Conservation (phyloP, 2,888 invertebrate genomes). For the Cosmia pyralina region DNA sequence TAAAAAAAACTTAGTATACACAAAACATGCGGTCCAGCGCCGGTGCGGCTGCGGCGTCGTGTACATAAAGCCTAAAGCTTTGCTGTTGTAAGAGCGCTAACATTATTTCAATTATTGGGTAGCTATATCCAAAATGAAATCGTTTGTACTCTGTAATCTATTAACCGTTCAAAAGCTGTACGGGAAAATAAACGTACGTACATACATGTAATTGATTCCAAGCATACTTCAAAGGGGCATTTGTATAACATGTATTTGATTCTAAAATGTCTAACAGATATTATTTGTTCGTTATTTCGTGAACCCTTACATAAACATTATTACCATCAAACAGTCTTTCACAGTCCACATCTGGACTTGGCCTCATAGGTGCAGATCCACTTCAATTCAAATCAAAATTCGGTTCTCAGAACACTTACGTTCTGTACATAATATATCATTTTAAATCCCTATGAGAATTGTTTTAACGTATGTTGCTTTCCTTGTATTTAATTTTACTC, state of each 20-base stretch:
- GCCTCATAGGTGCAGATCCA: background rate
- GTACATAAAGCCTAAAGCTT: no score
- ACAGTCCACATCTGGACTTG: background rate
- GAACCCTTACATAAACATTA: background rate
- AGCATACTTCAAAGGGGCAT: constrained; percentile 27
- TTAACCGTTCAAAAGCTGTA: background rate
- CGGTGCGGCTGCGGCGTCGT: no score
- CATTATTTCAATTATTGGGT: background rate
- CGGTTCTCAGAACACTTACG: background rate
- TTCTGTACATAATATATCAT: background rate
- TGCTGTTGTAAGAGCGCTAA: background rate
- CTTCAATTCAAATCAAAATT: background rate
- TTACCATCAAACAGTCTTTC: constrained; percentile 6
- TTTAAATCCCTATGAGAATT: background rate
- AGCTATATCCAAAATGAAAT: background rate
- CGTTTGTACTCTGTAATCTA: background rate
- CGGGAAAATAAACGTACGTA: background rate
- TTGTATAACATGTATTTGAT: constrained; percentile 3
- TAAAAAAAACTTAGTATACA: no score
- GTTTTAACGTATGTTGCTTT: background rate
- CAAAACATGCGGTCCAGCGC: no score
- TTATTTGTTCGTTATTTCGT: background rate
- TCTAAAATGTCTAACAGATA: constrained; percentile 11
- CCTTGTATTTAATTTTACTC: background rate
- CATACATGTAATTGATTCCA: constrained; percentile 12